Evolutionary conservation across 1,140 invertebrate genomes (phyloP).

Genomic region (Steinernema feltiae): DNA sequence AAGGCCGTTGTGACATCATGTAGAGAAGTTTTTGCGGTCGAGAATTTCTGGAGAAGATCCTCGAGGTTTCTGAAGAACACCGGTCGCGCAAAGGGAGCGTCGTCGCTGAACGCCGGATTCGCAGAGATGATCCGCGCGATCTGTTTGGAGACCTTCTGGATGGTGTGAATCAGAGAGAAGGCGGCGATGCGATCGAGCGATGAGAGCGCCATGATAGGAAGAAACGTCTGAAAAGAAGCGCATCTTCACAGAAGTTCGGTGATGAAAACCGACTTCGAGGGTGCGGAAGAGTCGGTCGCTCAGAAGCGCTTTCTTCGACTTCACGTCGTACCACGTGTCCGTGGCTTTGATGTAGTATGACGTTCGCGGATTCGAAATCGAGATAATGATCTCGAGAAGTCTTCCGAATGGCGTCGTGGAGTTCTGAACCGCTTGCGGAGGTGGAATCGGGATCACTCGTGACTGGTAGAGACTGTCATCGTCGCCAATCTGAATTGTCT

Average conservation of each 20-base stretch:
- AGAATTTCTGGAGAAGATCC: not conserved
- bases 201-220: not conserved
- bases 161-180: not conserved
- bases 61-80: not conserved
- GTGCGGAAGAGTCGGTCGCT: not conserved
- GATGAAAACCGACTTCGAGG: not conserved
- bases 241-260: not conserved
- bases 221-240: not conserved
- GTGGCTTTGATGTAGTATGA: not conserved
- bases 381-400: not conserved
- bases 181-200: not conserved
- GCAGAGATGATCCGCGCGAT: not conserved
- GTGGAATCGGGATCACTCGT: not conserved
- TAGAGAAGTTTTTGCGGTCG: not conserved
- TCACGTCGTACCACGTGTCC: not conserved
- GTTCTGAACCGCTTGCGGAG: not conserved
- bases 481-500: not conserved
- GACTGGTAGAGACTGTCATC: slow-evolving; percentile 10
- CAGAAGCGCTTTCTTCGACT: not conserved
- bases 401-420: not conserved
- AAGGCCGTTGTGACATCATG: not conserved
- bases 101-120: not conserved
- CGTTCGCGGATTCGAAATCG: not conserved
- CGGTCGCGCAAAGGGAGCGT: not conserved
- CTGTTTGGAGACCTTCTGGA: not conserved